Conservation (phyloP, 2,113 vertebrate genomes). For the Calyptommatus sinebrachiatus region DNA sequence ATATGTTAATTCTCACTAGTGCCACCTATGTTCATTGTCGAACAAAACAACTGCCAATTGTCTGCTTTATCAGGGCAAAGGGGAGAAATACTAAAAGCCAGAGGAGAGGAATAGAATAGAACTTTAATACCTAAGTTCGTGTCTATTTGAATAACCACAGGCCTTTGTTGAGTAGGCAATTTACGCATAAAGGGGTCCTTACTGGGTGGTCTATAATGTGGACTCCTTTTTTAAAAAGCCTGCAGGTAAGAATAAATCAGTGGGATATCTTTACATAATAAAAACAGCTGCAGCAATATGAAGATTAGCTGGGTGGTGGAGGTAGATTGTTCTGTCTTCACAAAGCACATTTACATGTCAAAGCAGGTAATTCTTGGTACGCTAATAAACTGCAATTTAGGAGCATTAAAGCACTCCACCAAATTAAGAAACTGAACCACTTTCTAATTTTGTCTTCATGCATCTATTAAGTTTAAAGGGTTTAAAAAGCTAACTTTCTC, state of each 20-base stretch:
- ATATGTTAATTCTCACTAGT: neutral
- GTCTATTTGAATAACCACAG: neutral
- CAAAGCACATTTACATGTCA: conserved; percentile 43
- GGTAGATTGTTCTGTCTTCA: conserved; percentile 34
- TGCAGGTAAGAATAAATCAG: conserved; percentile 33
- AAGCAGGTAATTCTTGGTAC: conserved; percentile 36
- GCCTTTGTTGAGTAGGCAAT: conserved; percentile 19
- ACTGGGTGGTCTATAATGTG: neutral
- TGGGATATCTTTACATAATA: conserved; percentile 24
- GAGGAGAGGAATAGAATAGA: conserved; percentile 19
- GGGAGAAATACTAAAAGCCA: conserved; percentile 1
- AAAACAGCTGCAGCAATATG: conserved; percentile 32
- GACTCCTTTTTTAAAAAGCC: conserved; percentile 24
- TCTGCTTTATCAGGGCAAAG: neutral
- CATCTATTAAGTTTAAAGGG: neutral
- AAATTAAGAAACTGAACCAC: conserved; percentile 17
- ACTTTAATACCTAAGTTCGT: neutral
- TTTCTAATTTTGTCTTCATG: conserved; percentile 21
- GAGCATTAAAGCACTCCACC: neutral
- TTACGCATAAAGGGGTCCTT: conserved; percentile 26
- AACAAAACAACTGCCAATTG: neutral
- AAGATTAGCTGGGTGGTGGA: conserved; percentile 38
- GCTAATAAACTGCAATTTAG: conserved; percentile 21
- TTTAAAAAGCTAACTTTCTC: neutral
- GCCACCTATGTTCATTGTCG: neutral